Base-by-base conservation (phyloP, 2,888 invertebrate genomes). In the Vesta saturnalis region DNA sequence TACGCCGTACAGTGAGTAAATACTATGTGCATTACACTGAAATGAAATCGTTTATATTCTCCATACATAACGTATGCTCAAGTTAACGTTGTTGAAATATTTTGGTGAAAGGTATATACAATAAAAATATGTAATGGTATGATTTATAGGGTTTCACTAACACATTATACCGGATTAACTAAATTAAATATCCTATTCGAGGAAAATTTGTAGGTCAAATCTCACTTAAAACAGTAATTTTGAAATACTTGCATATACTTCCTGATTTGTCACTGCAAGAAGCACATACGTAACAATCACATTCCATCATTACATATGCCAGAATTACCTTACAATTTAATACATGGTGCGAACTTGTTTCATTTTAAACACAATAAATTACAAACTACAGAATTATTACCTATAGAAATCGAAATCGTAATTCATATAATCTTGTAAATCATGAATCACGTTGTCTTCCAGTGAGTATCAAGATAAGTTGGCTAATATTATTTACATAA, bases 141-240 rank as follows among this genome's bases (percentile, higher is more conserved):
- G 49, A 3, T n/a, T 19, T 19, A 49, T 49, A 15, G 18, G 1
- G 49, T 18, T 18, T 49, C 16, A 49, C 19, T 18, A 49, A 14
- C 3, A 46, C 3, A n/a, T 46, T 46, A 49, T 8, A 49, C 19
- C 49, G 15, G 18, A 18, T 52, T 52, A 21, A 52, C 18, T 3
- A 19, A 52, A 52, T 52, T 52, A 21, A 18, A 52, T 19, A 19
- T 19, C 19, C 19, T 19, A 52, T 52, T 52, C 19, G 19, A 12
- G 52, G 21, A 16, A 21, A 52, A 52, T 18, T 52, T 52, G 52
- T 52, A 52, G 52, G 52, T 52, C 52, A 52, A 47, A 52, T 52
- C 19, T 52, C 39, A 39, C 39, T 39, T 18, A 19, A 19, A 5
- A 52, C 21, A 52, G 52, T 52, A n/a, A n/a, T n/a, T n/a, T 18